These are phyloP conservation scores for Mirza zaza DNA, from an alignment of 2,113 vertebrate genomes.

Conservation along the genomic window DNA sequence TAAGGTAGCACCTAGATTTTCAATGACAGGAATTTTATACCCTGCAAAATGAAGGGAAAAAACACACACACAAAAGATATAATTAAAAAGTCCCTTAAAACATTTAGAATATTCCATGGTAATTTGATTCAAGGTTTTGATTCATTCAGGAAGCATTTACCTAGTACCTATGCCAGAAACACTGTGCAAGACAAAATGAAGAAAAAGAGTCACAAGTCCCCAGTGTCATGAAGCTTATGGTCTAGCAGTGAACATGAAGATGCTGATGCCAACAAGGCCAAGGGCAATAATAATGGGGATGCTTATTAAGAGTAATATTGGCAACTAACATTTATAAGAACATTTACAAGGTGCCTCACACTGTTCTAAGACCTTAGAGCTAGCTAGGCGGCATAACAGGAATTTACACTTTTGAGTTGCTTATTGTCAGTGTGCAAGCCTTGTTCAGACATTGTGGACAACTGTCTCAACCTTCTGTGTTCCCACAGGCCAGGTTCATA, in stretches of 20 bases:
- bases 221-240: background rate
- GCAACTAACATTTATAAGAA: background rate
- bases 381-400: background rate
- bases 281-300: background rate
- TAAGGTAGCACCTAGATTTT: conserved; percentile 96
- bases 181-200: background rate
- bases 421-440: background rate
- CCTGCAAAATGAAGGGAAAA: conserved; percentile 77
- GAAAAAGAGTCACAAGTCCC: background rate
- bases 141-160: background rate
- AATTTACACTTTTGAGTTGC: background rate
- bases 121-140: background rate
- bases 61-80: background rate
- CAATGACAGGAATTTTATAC: conserved; percentile 97
- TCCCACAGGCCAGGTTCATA: background rate
- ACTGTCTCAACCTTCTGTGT: background rate
- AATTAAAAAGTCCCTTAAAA: background rate
- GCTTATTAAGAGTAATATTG: background rate
- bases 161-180: too few relatives aligned
- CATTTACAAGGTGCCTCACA: background rate
- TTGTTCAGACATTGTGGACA: background rate
- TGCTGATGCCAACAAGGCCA: background rate
- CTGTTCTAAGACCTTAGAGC: background rate
- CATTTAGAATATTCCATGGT: background rate
- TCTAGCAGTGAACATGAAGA: background rate